phyloP scores from a whole-genome alignment of 2,113 vertebrate species.

The Murina feae region DNA sequence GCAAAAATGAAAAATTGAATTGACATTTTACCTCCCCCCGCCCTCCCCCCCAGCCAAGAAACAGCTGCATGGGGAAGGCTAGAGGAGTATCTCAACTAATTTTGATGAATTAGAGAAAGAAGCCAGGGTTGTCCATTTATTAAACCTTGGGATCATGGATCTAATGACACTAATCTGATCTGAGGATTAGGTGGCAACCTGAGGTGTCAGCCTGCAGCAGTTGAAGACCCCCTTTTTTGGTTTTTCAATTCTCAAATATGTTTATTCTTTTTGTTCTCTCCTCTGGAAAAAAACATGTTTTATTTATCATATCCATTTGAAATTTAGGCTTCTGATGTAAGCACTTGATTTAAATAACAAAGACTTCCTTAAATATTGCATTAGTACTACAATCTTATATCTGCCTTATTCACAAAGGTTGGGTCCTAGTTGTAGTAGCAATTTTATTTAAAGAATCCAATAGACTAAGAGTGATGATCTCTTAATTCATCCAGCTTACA shows the following conservation, averaged over 20 bases:
- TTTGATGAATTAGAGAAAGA: conserved; percentile 17
- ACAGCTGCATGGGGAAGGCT: neutral
- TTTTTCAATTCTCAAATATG: neutral
- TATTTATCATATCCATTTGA: neutral
- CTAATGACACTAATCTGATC: neutral
- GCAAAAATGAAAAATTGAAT: conserved; percentile 11
- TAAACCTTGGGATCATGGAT: neutral
- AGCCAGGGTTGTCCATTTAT: neutral
- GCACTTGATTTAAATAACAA: neutral
- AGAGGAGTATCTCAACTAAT: neutral
- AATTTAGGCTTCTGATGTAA: neutral
- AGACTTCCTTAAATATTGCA: neutral
- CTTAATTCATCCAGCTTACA: conserved; percentile 41
- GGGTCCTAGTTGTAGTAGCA: neutral
- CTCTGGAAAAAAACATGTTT: neutral
- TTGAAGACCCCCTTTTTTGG: neutral
- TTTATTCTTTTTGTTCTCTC: neutral
- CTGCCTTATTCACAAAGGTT: conserved; percentile 16
- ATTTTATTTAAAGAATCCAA: conserved; percentile 41
- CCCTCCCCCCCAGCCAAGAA: neutral
- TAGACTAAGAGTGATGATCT: neutral
- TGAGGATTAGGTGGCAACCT: neutral
- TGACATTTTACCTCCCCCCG: neutral
- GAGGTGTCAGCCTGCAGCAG: neutral
- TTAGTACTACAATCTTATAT: neutral